These are phyloP conservation scores for Aphyosemion australe DNA, from an alignment of 2,113 vertebrate genomes.

Conservation along the genomic window DNA sequence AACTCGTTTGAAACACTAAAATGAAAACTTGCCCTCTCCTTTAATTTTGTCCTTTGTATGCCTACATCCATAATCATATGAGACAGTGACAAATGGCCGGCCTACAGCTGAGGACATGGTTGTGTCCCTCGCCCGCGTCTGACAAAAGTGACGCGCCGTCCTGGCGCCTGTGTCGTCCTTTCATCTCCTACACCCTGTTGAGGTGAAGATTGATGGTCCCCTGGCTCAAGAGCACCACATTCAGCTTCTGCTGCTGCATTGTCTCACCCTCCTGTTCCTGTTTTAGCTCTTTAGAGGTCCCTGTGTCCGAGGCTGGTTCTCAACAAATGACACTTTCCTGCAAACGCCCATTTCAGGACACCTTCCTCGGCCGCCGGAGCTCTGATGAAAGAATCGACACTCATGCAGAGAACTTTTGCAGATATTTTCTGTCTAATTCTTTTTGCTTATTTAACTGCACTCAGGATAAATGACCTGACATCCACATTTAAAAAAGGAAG, in stretches of 20 bases:
- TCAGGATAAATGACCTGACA: no score
- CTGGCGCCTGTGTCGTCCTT: slow-evolving; percentile 77
- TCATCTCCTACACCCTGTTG: slow-evolving; percentile 76
- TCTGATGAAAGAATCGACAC: slow-evolving; percentile 3
- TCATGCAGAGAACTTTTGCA: no score
- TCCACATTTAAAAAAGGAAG: background rate
- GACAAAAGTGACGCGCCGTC: slow-evolving; percentile 79
- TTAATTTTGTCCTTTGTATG: slow-evolving; percentile 48
- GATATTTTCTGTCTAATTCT: no score
- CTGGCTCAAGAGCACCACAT: slow-evolving; percentile 56
- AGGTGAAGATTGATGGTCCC: slow-evolving; percentile 78
- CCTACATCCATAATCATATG: slow-evolving; percentile 58
- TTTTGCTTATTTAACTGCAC: no score
- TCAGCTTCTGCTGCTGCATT: slow-evolving; percentile 62
- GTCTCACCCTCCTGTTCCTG: slow-evolving; percentile 68
- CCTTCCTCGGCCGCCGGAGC: background rate
- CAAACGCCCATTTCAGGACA: slow-evolving; percentile 29
- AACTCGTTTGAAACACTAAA: background rate
- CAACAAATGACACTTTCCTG: slow-evolving; percentile 52
- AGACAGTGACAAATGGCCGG: slow-evolving; percentile 76
- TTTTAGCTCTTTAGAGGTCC: slow-evolving; percentile 44
- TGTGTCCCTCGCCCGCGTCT: slow-evolving; percentile 66
- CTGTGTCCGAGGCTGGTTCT: slow-evolving; percentile 57
- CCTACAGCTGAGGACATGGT: slow-evolving; percentile 65
- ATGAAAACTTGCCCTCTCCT: slow-evolving; percentile 8